Evolutionary conservation across 2,113 vertebrate genomes (phyloP).

Genomic region (Notarius quadriscutis): DNA sequence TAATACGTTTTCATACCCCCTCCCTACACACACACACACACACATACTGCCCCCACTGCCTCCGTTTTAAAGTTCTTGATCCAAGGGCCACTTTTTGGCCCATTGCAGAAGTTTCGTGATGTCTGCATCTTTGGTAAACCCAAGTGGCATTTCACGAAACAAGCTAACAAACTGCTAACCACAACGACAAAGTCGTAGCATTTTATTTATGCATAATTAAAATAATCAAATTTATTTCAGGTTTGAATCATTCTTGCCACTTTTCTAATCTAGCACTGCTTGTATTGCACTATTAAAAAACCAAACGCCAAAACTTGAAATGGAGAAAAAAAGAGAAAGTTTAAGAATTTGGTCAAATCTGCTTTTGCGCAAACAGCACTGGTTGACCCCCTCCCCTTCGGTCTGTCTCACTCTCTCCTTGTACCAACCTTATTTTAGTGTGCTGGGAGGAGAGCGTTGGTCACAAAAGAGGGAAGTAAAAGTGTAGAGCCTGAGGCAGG

Average conservation of each 20-base stretch:
- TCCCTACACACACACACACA: conserved; percentile 51
- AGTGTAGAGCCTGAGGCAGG: conserved; percentile 83
- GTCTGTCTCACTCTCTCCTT: conserved; percentile 52
- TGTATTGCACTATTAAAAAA: neutral
- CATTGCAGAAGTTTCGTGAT: conserved; percentile 49
- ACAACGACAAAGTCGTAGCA: neutral
- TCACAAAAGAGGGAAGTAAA: conserved; percentile 84
- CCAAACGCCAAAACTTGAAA: conserved; percentile 10
- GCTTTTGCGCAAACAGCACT: conserved; percentile 34
- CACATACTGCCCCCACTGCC: conserved; percentile 51
- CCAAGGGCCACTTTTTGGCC: conserved; percentile 63
- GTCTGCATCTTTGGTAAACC: neutral
- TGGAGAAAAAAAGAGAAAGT: conserved; percentile 11
- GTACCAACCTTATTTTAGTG: conserved; percentile 74
- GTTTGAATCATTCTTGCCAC: neutral
- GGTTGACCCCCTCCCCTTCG: conserved; percentile 53
- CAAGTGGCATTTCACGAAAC: neutral
- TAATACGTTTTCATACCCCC: conserved; percentile 87
- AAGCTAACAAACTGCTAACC: conserved; percentile 6
- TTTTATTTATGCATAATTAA: conserved; percentile 7
- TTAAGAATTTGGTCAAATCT: conserved; percentile 36
- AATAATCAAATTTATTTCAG: neutral
- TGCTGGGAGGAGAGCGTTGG: conserved; percentile 70
- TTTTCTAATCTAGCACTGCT: neutral
- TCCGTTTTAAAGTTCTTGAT: conserved; percentile 52